Percentiles rank a stretch among this genome's conserved stretches.
Conservation (phyloP, 2,113 vertebrate genomes). For the Trematocara marginatum region DNA sequence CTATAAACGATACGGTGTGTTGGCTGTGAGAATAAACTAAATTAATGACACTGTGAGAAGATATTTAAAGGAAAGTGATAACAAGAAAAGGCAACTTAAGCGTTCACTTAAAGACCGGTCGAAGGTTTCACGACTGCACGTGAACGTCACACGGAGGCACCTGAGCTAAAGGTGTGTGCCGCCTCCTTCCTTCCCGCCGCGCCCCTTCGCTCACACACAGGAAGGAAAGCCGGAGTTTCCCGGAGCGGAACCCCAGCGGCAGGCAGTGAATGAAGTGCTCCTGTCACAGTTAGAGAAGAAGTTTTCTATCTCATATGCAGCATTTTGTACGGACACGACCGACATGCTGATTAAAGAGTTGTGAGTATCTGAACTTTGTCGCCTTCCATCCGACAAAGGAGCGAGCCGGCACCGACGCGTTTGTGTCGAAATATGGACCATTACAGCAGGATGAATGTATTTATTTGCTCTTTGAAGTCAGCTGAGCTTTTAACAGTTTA, state of each 20-base stretch:
- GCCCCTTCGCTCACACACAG: conserved; percentile 33
- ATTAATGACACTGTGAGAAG: background rate
- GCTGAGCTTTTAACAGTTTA: background rate
- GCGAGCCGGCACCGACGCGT: background rate
- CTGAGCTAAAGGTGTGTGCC: conserved; percentile 30
- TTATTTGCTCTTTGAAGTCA: background rate
- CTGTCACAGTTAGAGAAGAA: background rate
- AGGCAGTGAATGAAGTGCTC: background rate
- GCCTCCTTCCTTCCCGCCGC: conserved; percentile 25
- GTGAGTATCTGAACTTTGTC: conserved; percentile 54
- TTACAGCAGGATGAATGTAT: background rate
- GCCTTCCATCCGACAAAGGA: too few relatives aligned
- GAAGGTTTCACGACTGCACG: background rate
- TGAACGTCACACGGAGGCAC: conserved; percentile 23
- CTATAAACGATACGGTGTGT: background rate
- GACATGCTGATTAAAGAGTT: conserved; percentile 71
- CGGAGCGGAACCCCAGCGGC: background rate
- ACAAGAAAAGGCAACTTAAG: background rate
- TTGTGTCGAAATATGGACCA: background rate
- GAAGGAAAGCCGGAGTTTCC: conserved; percentile 47
- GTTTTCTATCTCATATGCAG: background rate
- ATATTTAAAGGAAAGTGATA: background rate
- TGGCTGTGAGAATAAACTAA: background rate
- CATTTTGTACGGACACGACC: background rate
- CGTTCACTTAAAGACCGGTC: background rate